phyloP scores from a whole-genome alignment of 2,113 vertebrate genomes.

The Colaptes auratus region DNA sequence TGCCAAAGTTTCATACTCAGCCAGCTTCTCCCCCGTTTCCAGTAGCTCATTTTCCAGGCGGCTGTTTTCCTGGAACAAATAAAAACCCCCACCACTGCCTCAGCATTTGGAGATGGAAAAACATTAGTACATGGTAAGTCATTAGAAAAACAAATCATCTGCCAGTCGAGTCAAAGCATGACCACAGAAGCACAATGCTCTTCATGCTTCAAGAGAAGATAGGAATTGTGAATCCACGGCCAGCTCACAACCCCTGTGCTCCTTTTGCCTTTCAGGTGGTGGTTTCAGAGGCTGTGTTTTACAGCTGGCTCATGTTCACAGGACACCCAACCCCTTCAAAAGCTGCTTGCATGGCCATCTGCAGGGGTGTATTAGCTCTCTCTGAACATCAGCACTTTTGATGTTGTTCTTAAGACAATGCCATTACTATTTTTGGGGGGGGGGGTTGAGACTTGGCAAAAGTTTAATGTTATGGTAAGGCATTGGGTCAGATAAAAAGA shows the following conservation, averaged over 20 bases:
- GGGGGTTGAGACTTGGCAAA: too few species aligned
- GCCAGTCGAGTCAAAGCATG: neutral
- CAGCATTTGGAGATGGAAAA: neutral
- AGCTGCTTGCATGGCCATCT: neutral
- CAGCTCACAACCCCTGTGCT: neutral
- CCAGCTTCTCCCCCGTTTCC: conserved; percentile 85
- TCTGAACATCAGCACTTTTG: neutral
- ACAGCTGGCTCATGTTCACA: too few species aligned
- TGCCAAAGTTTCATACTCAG: conserved; percentile 81
- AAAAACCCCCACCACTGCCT: neutral
- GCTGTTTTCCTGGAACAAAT: conserved; percentile 84
- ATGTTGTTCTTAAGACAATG: neutral
- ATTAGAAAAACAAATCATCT: neutral
- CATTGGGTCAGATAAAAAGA: neutral
- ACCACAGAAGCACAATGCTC: neutral
- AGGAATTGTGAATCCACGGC: neutral
- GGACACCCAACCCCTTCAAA: neutral
- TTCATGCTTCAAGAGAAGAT: neutral
- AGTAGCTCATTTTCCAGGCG: conserved; percentile 89
- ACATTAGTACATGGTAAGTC: neutral
- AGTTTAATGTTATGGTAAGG: neutral
- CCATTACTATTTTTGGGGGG: neutral
- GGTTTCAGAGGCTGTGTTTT: neutral
- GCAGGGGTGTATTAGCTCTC: neutral
- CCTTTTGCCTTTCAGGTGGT: neutral